These are phyloP conservation scores for Agrenia bidenticulata DNA, from an alignment of 2,888 invertebrate genomes.

Conservation along the genomic window DNA sequence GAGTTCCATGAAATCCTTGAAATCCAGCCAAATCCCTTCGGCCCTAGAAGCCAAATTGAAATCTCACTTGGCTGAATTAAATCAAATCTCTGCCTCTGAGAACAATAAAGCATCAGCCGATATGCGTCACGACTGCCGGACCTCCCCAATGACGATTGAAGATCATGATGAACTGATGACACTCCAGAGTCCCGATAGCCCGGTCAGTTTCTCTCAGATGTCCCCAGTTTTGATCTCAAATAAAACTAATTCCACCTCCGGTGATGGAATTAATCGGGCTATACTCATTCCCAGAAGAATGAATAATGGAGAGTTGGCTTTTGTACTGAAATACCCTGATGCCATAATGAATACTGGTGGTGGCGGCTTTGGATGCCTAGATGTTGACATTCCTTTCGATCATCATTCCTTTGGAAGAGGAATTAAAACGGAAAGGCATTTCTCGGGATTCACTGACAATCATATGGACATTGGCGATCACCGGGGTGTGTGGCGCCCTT, in stretches of 20 bases:
- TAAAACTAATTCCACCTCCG: background rate
- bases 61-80: constrained; percentile 37
- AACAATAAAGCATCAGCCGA: constrained; percentile 32
- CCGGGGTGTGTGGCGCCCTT: constrained; percentile 47
- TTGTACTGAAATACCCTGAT: constrained; percentile 54
- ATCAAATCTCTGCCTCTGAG: constrained; percentile 5
- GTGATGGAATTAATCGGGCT: constrained; percentile 19
- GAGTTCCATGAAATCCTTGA: constrained; percentile 31
- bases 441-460: constrained; percentile 23
- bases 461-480: constrained; percentile 34
- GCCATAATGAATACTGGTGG: background rate
- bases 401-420: background rate
- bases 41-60: constrained; percentile 43
- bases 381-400: background rate
- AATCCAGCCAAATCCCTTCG: constrained; percentile 16
- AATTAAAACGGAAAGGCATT: constrained; percentile 2
- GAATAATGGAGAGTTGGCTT: constrained; percentile 57
- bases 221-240: constrained; percentile 7
- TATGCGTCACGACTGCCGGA: background rate
- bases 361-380: constrained; percentile 4
- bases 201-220: constrained; percentile 9
- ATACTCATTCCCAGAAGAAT: constrained; percentile 56
- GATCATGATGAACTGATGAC: constrained; percentile 13
- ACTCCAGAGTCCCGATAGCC: background rate
- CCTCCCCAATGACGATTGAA: constrained; percentile 11